Evolutionary conservation across 2,113 vertebrate species (phyloP), one percentile per base, ranked within the genome.

Genomic region (Gadus chalcogrammus): DNA sequence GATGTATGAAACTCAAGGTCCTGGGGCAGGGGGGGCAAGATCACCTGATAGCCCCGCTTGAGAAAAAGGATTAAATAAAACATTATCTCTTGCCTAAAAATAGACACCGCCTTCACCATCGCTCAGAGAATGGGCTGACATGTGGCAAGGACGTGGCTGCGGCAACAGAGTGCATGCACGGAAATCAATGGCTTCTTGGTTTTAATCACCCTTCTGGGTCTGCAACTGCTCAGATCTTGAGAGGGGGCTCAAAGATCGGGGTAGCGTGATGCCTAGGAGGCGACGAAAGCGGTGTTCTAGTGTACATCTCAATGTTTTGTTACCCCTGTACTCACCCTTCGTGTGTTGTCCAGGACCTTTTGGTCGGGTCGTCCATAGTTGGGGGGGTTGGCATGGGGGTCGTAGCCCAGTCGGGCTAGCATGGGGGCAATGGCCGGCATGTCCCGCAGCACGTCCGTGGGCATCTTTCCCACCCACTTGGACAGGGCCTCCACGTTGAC

Each of bases 391-490:
- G 96, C 96, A 1, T 95, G 94, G 0, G 96, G 96, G 78, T 99
- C 96, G 0, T 99, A 99, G 60, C 97, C 97, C 31, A 99, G 93
- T 1, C 95, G 92, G 68, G 94, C 94, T 11, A 98, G 91, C 97
- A 99, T 99, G 64, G 97, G 96, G 11, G 96, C 95, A 6, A 99
- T 95, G 78, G 89, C 92, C 0, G 96, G 90, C 96, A 99, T 98
- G 77, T 99, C 97, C 69, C 94, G 93, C 80, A 98, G 88, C 22
- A 99, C 96, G 17, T 99, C 97, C 0, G 90, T 73, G 0, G 97
- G 96, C 65, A 99, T 98, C 87, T 98, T 98, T 64, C 97, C 97
- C 35, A 99, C 96, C 97, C 97, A 99, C 83, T 98, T 99, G 4
- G 96, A 96, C 67, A 99, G 90, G 0, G 97, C 97, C 75, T 95